Conservation (phyloP, 1,140 invertebrate species). For the Helicoverpa zea region DNA sequence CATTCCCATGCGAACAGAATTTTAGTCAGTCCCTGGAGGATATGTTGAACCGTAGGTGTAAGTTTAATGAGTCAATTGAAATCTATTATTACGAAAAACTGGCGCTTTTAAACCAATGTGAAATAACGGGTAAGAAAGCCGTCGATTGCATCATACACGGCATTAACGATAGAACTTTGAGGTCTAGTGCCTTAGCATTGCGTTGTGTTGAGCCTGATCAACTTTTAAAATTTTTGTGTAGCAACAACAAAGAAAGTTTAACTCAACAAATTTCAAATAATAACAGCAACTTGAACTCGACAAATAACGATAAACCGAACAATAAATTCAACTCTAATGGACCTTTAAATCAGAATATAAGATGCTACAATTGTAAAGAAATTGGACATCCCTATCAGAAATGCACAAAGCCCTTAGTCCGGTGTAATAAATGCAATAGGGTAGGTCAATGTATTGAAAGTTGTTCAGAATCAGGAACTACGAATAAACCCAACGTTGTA, state of each 20-base stretch:
- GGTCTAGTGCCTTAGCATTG: too few species aligned
- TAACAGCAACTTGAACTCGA: background rate
- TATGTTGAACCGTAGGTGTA: too few species aligned
- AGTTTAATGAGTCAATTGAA: too few species aligned
- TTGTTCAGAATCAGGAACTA: too few species aligned
- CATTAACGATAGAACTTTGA: too few species aligned
- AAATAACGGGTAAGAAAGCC: too few species aligned
- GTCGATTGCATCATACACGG: too few species aligned
- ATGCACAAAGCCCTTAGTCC: constrained; percentile 3
- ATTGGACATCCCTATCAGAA: background rate
- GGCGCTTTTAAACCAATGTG: too few species aligned
- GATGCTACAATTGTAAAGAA: constrained; percentile 3
- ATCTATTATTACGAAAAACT: too few species aligned
- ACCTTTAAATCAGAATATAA: background rate
- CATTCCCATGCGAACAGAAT: too few species aligned
- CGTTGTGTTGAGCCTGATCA: too few species aligned
- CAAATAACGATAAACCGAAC: background rate
- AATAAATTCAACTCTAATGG: background rate
- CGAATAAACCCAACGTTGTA: background rate
- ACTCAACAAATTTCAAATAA: background rate
- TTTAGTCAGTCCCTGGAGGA: too few species aligned
- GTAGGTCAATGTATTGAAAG: background rate
- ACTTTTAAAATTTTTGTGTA: background rate
- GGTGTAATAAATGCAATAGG: constrained; percentile 12
- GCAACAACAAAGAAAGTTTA: background rate